These are phyloP conservation scores for Hemibagrus wyckioides DNA, from an alignment of 2,113 vertebrate species.

Conservation along the genomic window DNA sequence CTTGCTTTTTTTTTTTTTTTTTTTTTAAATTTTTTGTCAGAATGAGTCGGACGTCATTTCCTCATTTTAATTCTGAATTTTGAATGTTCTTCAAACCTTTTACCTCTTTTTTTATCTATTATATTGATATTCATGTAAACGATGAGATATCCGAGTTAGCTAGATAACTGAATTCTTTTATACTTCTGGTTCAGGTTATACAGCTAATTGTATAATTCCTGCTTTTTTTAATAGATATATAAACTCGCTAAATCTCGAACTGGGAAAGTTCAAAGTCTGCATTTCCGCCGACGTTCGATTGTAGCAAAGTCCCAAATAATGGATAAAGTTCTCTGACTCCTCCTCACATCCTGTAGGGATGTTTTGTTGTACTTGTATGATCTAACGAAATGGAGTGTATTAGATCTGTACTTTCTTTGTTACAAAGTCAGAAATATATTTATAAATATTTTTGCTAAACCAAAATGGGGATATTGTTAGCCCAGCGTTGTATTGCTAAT, in stretches of 20 bases:
- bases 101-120: neutral
- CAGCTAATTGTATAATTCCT: neutral
- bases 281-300: conserved; percentile 43
- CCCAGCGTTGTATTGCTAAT: conserved; percentile 45
- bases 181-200: neutral
- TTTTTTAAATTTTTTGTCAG: no score
- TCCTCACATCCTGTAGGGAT: conserved; percentile 41
- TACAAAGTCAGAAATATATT: conserved; percentile 73
- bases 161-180: neutral
- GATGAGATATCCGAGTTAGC: neutral
- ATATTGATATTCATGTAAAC: conserved; percentile 1
- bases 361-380: conserved; percentile 69
- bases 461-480: conserved; percentile 50
- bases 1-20: neutral
- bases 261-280: conserved; percentile 18
- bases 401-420: conserved; percentile 52
- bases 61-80: neutral
- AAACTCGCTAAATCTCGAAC: neutral
- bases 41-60: neutral
- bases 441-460: conserved; percentile 67
- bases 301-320: conserved; percentile 25
- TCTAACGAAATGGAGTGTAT: conserved; percentile 52
- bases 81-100: conserved; percentile 18
- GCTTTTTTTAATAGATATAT: neutral
- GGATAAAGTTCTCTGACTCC: neutral